Conservation (phyloP, 2,888 invertebrate genomes). For the Balanococcus diminutus region DNA sequence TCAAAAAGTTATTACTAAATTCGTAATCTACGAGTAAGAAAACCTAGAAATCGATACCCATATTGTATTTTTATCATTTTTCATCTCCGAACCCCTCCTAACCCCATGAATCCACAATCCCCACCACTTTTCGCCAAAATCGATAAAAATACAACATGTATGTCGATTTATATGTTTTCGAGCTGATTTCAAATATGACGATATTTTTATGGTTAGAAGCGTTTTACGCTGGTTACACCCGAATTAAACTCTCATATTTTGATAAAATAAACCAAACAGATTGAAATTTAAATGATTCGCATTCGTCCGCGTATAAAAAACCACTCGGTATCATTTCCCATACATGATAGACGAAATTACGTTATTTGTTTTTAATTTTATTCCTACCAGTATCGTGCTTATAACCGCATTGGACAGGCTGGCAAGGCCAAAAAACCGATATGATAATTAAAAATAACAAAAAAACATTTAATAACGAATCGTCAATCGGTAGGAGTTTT, state of each 20-base stretch:
- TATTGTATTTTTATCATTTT: not conserved
- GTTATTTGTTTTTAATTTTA: not conserved
- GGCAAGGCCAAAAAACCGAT: not conserved
- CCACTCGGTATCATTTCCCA: not conserved
- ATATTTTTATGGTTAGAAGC: not conserved
- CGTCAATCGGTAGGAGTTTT: not conserved
- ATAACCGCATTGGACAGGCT: not conserved
- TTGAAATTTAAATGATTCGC: not conserved
- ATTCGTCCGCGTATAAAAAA: not conserved
- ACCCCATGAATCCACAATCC: not conserved
- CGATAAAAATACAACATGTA: not conserved
- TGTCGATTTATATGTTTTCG: not conserved
- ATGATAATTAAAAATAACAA: not conserved
- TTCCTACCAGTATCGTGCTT: not conserved
- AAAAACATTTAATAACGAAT: not conserved
- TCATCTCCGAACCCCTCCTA: not conserved
- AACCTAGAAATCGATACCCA: not conserved
- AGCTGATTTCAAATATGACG: not conserved
- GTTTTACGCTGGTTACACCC: not conserved
- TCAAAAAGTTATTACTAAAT: not conserved
- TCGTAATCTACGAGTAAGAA: not conserved
- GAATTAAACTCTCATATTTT: not conserved
- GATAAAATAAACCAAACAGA: not conserved
- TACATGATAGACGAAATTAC: not conserved
- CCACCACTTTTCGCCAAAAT: not conserved